Conservation (phyloP, 1,140 invertebrate genomes). For the Arion vulgaris region DNA sequence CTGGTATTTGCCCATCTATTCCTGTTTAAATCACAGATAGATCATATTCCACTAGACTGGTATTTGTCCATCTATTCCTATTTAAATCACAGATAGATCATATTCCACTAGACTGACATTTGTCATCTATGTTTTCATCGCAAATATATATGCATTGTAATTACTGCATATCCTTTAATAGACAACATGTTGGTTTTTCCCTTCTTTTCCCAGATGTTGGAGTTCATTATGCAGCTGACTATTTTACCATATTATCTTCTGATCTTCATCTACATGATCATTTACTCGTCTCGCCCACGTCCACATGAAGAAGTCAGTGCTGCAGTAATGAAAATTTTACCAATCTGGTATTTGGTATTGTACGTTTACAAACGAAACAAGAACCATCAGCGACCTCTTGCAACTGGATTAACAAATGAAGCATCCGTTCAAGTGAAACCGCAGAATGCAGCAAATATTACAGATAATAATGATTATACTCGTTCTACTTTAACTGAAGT, state of each 20-base stretch:
- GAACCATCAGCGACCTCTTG: neutral
- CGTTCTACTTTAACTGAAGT: too few relatives aligned
- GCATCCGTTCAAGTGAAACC: neutral
- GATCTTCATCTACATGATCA: neutral
- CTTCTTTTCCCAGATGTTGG: neutral
- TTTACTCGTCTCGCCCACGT: neutral
- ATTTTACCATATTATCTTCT: conserved; percentile 14
- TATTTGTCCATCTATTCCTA: too few relatives aligned
- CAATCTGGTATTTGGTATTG: conserved; percentile 8
- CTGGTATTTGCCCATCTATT: too few relatives aligned
- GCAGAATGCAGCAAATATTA: neutral
- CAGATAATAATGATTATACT: neutral
- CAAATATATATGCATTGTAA: too few relatives aligned
- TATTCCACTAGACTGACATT: too few relatives aligned
- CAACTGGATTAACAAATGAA: neutral
- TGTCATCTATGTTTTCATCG: too few relatives aligned
- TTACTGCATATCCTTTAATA: too few relatives aligned
- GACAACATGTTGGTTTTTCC: too few relatives aligned
- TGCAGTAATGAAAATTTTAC: conserved; percentile 11
- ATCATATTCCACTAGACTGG: too few relatives aligned
- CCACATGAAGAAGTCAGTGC: neutral
- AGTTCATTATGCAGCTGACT: neutral
- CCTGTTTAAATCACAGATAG: too few relatives aligned
- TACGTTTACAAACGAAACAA: neutral
- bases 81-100: too few relatives aligned